phyloP scores from a whole-genome alignment of 2,888 invertebrate species.

The Campopleginae sp. region DNA sequence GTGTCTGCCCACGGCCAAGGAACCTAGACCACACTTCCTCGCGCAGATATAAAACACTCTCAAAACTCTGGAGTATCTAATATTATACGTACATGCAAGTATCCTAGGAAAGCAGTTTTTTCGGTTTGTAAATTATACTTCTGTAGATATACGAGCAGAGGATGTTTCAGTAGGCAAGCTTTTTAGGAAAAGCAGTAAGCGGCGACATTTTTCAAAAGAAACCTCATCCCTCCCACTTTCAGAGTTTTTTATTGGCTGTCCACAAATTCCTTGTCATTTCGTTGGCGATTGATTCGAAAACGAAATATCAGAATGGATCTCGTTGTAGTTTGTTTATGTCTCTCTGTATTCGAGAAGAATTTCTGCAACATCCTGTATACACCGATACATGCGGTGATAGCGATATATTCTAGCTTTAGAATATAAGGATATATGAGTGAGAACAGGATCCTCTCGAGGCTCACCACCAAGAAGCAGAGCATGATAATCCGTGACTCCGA shows the following conservation, averaged over 20 bases:
- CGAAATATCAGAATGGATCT: neutral
- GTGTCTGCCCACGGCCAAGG: slow-evolving; percentile 51
- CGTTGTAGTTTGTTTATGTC: neutral
- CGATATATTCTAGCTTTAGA: slow-evolving; percentile 2
- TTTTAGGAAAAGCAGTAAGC: neutral
- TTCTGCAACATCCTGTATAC: neutral
- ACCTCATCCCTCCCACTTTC: neutral
- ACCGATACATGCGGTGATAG: neutral
- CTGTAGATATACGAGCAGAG: neutral
- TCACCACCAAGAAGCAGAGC: slow-evolving; percentile 34
- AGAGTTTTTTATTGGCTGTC: neutral
- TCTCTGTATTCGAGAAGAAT: neutral
- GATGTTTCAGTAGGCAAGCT: neutral
- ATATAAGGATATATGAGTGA: slow-evolving; percentile 26
- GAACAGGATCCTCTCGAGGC: slow-evolving; percentile 41
- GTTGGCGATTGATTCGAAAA: neutral
- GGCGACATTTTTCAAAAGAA: neutral
- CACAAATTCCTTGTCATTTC: neutral
- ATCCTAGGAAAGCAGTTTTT: slow-evolving; percentile 6
- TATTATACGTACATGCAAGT: slow-evolving; percentile 40
- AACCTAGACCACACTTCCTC: slow-evolving; percentile 58
- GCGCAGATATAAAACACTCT: slow-evolving; percentile 50
- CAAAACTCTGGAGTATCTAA: slow-evolving; percentile 33
- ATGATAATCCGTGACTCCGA: slow-evolving; percentile 73
- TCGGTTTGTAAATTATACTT: neutral